Evolutionary conservation across 1,140 invertebrate species (phyloP), one percentile per base, ranked within the genome.

Genomic region (Papilio helenus): DNA sequence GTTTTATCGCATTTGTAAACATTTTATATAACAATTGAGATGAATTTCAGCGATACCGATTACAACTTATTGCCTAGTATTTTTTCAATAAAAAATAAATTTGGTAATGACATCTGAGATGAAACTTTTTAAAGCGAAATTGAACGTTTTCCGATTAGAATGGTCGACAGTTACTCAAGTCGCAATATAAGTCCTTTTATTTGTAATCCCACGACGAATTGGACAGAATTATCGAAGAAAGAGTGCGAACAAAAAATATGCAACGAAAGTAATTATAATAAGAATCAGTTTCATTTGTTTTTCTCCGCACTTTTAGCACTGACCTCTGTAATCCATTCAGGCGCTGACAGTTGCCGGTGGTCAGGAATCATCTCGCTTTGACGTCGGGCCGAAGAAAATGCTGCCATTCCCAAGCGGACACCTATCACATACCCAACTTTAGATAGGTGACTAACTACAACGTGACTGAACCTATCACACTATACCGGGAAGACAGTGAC

Each of bases 141-240:
- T 26, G 10, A 26, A 61, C 58, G 23, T 68, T 68, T 34, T 68
- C 61, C 23, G 26, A 29, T 68, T 68, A 68, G 26, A 68, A 68
- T 68, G 61, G 61, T 68, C 58, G 26, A 68, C 61, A 34, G 61
- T 68, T 68, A 34, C 61, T 16, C 26, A 68, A 68, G 58, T 65
- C 23, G 58, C 14, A 29, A 29, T 68, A 29, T 29, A 68, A 39
- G 26, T 68, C 26, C 61, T 68, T 68, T 68, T 68, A 68, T 68
- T 68, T 68, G 61, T 68, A 29, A 68, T 68, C 4, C 61, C 23
- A 34, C 14, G 61, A 68, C 61, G 26, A 68, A 68, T 29, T 29
- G 23, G 14, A 29, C 5, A 14, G 4, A 68, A 7, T 29, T 29
- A 68, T 68, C 61, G 26, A 29, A 68, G 26, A 68, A 61, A 58